Percentiles rank a stretch among this genome's conserved stretches.
Conservation (phyloP, 2,113 vertebrate species). For the Laticauda colubrina region DNA sequence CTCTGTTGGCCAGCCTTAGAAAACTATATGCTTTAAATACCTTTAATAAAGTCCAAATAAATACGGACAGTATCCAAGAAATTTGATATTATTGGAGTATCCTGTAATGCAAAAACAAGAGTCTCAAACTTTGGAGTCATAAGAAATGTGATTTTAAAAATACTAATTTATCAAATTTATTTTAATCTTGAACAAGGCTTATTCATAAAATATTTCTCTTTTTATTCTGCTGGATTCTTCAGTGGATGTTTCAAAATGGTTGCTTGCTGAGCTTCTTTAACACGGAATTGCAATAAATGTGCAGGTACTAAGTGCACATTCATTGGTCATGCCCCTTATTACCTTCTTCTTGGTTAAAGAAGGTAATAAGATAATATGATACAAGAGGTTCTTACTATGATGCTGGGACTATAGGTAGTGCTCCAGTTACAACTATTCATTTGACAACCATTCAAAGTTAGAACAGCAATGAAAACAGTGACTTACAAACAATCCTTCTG, state of each 20-base stretch:
- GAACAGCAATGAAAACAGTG: background rate
- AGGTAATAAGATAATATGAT: too few relatives aligned
- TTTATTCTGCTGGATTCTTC: background rate
- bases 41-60: background rate
- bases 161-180: background rate
- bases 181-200: background rate
- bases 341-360: background rate
- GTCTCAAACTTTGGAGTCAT: background rate
- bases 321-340: background rate
- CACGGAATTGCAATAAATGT: background rate
- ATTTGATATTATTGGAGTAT: background rate
- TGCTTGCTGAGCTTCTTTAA: background rate
- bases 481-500: background rate
- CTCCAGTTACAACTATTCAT: background rate
- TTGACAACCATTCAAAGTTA: background rate
- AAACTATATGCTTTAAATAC: background rate
- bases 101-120: background rate
- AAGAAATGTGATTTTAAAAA: background rate
- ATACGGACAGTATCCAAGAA: background rate
- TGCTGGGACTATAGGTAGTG: background rate
- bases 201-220: background rate
- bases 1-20: background rate
- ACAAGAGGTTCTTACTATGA: too few relatives aligned
- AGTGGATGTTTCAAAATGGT: background rate
- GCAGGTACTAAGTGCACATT: background rate